Evolutionary conservation across 1,140 invertebrate genomes (phyloP).

Genomic region (Stegodyphus mimosarum): DNA sequence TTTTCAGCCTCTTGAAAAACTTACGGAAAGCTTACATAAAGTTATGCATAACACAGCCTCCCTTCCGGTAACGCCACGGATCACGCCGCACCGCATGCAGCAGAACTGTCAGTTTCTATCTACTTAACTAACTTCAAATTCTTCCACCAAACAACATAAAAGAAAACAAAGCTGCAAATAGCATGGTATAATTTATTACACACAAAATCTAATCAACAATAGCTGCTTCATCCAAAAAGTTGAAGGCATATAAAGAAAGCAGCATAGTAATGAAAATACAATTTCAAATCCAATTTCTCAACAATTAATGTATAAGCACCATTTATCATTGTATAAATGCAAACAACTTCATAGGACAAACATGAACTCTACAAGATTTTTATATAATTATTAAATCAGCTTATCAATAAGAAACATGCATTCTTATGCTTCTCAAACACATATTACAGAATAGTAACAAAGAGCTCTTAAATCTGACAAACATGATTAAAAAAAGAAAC

Average conservation of each 20-base stretch:
- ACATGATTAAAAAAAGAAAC: too few relatives aligned
- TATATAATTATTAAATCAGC: conserved; percentile 41
- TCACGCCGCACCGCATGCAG: too few relatives aligned
- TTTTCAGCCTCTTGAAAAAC: too few relatives aligned
- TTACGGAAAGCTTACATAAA: too few relatives aligned
- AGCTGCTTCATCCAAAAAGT: conserved; percentile 58
- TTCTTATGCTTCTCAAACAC: not conserved
- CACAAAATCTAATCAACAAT: conserved; percentile 59
- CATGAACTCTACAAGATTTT: conserved; percentile 44
- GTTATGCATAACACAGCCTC: too few relatives aligned
- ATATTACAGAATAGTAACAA: not conserved
- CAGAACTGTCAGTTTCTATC: too few relatives aligned
- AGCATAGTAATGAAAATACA: conserved; percentile 61
- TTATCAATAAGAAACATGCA: conserved; percentile 21
- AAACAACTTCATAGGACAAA: conserved; percentile 54
- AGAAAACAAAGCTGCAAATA: not conserved
- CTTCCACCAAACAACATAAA: too few relatives aligned
- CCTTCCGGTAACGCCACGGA: too few relatives aligned
- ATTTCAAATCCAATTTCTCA: conserved; percentile 56
- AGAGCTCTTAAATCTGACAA: too few relatives aligned
- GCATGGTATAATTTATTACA: conserved; percentile 57
- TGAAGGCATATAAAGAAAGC: conserved; percentile 59
- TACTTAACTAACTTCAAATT: too few relatives aligned
- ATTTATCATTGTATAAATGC: conserved; percentile 60
- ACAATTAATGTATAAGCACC: conserved; percentile 60